Percentiles rank a stretch among this genome's conserved stretches.
phyloP scores from a whole-genome alignment of 1,140 invertebrate genomes.

The Atta cephalotes region DNA sequence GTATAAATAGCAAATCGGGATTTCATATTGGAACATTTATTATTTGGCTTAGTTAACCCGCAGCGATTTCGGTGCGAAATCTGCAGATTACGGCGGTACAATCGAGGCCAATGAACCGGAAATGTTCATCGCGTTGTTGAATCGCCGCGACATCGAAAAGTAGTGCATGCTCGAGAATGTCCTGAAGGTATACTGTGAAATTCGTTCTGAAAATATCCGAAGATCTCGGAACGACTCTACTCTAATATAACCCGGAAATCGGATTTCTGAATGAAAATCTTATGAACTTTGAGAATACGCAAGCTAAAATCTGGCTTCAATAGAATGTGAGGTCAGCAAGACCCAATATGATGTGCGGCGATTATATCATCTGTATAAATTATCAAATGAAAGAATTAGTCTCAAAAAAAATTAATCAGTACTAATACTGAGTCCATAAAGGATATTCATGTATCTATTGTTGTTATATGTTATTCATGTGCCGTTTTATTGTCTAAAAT shows the following conservation, averaged over 20 bases:
- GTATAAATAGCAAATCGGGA: background rate
- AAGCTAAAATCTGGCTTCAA: background rate
- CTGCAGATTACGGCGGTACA: constrained; percentile 26
- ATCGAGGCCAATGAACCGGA: constrained; percentile 47
- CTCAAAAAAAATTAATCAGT: too few relatives aligned
- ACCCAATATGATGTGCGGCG: background rate
- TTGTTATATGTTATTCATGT: too few relatives aligned
- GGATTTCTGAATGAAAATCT: constrained; percentile 36
- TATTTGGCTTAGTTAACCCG: constrained; percentile 59
- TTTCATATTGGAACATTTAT: constrained; percentile 50
- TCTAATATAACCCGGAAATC: constrained; percentile 13
- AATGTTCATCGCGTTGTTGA: constrained; percentile 50
- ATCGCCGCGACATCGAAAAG: constrained; percentile 16
- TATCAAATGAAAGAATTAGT: too few relatives aligned
- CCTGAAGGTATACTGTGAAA: constrained; percentile 21
- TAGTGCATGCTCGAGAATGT: constrained; percentile 43
- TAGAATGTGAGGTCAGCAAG: background rate
- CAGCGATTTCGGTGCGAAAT: constrained; percentile 38
- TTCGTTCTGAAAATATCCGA: constrained; percentile 7
- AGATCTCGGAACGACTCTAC: background rate
- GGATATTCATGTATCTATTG: too few relatives aligned
- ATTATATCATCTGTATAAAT: too few relatives aligned
- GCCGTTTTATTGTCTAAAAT: too few relatives aligned
- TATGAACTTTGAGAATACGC: background rate
- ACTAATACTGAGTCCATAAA: too few relatives aligned